phyloP scores from a whole-genome alignment of 2,113 vertebrate species.

The Phalacrocorax pelagicus region DNA sequence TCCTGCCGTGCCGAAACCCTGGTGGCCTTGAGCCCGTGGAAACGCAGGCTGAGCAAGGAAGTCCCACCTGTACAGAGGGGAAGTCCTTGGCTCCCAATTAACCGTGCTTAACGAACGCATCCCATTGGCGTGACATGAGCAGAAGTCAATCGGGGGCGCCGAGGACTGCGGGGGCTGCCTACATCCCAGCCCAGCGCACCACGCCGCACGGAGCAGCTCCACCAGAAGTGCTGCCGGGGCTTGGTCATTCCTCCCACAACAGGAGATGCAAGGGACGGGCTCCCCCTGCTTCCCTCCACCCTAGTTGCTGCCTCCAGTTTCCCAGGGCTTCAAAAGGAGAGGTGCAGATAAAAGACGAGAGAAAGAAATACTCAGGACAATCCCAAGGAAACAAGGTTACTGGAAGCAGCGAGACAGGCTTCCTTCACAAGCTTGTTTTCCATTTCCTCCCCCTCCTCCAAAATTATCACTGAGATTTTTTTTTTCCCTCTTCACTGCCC shows the following conservation, averaged over 20 bases:
- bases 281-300: background rate
- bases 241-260: background rate
- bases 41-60: background rate
- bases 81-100: background rate
- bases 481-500: background rate
- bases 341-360: background rate
- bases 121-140: accelerated
- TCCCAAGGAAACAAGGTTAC: background rate
- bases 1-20: background rate
- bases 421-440: slow-evolving; percentile 13
- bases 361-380: background rate
- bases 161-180: accelerated
- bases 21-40: background rate
- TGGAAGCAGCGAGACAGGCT: background rate
- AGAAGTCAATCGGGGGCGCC: background rate
- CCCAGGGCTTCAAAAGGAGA: background rate
- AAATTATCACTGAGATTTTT: slow-evolving; percentile 1
- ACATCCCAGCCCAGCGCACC: background rate
- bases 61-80: background rate
- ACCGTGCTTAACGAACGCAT: background rate
- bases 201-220: background rate
- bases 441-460: slow-evolving; percentile 14
- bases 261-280: background rate
- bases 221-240: background rate
- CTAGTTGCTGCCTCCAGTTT: background rate